These are phyloP conservation scores for Dromococcyx pavoninus DNA, from an alignment of 2,797 vertebrate species.

Conservation along the genomic window DNA sequence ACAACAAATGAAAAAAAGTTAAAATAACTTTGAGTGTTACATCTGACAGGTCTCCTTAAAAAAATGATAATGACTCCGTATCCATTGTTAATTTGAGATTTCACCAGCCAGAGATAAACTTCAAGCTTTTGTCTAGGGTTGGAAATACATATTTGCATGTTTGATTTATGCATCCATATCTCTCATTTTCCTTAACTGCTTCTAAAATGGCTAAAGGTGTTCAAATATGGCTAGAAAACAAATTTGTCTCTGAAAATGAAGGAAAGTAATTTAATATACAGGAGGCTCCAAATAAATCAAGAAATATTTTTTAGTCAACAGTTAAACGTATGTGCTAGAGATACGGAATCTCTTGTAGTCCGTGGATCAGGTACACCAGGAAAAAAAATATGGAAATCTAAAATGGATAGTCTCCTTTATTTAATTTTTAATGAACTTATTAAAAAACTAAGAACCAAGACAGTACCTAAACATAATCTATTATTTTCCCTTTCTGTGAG, in stretches of 20 bases:
- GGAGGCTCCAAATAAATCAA: neutral
- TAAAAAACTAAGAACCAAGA: neutral
- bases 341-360: neutral
- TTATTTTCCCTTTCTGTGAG: neutral
- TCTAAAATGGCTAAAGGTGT: neutral
- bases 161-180: neutral
- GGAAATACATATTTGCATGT: neutral
- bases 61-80: neutral
- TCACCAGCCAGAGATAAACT: neutral
- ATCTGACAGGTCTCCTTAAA: neutral
- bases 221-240: neutral
- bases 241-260: neutral
- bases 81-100: neutral
- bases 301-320: neutral
- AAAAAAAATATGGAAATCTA: neutral
- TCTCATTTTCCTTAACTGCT: neutral
- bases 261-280: neutral
- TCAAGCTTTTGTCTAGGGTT: neutral
- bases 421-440: neutral
- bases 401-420: neutral
- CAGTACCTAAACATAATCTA: neutral
- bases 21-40: neutral
- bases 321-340: neutral
- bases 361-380: neutral
- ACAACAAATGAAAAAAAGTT: neutral